Conservation (phyloP, 1,140 invertebrate species). For the Lysiphlebus fabarum region DNA sequence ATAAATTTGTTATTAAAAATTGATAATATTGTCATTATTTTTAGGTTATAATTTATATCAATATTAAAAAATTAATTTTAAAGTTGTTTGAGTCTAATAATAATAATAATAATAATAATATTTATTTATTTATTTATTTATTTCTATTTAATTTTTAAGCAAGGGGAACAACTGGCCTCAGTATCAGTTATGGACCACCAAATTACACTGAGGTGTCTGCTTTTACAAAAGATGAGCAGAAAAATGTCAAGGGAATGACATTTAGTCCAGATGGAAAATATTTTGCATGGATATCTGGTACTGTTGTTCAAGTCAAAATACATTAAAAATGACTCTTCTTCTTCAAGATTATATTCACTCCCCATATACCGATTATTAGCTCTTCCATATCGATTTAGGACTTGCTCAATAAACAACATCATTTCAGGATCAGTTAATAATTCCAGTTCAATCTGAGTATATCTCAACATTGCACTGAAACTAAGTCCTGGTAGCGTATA, state of each 20-base stretch:
- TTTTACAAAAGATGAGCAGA: constrained; percentile 64
- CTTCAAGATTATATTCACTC: no score
- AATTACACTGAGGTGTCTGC: constrained; percentile 58
- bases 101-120: constrained; percentile 7
- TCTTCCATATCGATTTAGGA: no score
- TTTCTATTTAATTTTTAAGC: no score
- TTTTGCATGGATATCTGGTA: constrained; percentile 66
- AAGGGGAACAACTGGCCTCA: constrained; percentile 57
- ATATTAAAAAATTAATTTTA: neutral
- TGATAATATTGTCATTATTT: constrained; percentile 3
- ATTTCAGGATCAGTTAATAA: no score
- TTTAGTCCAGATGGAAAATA: constrained; percentile 68
- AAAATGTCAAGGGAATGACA: constrained; percentile 62
- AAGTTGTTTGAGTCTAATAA: neutral
- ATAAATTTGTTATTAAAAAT: neutral
- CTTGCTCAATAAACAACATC: no score
- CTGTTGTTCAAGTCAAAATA: no score
- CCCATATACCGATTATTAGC: no score
- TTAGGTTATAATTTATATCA: constrained; percentile 1
- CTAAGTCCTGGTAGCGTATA: no score
- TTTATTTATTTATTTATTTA: constrained; percentile 22
- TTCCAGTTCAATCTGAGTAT: no score
- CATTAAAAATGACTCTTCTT: no score
- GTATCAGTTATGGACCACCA: constrained; percentile 54
- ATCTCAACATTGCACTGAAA: no score